Conservation (phyloP, 2,797 vertebrate genomes). For the Alca torda region DNA sequence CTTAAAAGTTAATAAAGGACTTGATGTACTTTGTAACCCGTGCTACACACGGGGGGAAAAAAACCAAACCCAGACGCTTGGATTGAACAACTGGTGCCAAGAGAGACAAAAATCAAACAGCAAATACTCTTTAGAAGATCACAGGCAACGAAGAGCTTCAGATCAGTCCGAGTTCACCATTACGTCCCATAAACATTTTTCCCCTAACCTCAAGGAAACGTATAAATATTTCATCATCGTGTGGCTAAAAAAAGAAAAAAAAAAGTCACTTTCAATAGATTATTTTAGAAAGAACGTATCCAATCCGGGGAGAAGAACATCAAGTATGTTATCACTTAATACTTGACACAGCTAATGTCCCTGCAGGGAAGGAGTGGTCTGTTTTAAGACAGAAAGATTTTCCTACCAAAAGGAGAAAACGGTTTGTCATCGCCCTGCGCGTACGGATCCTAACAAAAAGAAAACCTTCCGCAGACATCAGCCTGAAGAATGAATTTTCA, state of each 20-base stretch:
- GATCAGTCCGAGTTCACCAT: neutral
- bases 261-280: neutral
- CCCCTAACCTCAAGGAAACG: neutral
- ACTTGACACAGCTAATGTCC: neutral
- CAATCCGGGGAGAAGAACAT: constrained; percentile 4
- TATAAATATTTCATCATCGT: neutral
- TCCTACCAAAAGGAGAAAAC: neutral
- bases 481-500: neutral
- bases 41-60: neutral
- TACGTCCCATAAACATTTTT: neutral
- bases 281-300: neutral
- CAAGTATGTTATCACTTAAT: neutral
- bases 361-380: neutral
- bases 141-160: constrained; percentile 26
- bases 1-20: neutral
- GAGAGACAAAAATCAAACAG: neutral
- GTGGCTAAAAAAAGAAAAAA: neutral
- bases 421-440: neutral
- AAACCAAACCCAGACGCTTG: neutral
- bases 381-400: constrained; percentile 18
- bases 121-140: constrained; percentile 14
- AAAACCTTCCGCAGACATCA: constrained; percentile 33
- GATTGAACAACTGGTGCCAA: neutral
- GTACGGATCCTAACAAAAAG: constrained; percentile 25
- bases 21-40: neutral